Percentiles rank a stretch among this genome's conserved stretches.
Conservation (phyloP, 2,888 invertebrate species). For the Drepanosiphum platanoidis region DNA sequence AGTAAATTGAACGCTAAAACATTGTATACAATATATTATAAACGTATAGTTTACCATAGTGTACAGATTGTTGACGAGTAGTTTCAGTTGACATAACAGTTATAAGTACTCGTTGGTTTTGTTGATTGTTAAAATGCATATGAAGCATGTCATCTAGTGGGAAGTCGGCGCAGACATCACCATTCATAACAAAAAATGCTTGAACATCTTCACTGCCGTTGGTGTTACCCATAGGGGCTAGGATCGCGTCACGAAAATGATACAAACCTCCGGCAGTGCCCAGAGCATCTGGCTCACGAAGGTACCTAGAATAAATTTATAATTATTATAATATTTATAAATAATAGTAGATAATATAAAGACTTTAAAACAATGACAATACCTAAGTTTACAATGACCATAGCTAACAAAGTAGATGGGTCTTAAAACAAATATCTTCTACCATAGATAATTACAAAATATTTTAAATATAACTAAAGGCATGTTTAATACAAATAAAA, state of each 20-base stretch:
- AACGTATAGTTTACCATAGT: no score
- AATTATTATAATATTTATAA: not conserved
- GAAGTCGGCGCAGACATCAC: slow-evolving; percentile 97
- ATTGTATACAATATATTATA: no score
- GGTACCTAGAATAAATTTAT: slow-evolving; percentile 74
- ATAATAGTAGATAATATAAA: no score
- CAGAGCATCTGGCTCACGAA: slow-evolving; percentile 93
- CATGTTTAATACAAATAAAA: no score
- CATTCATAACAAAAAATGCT: slow-evolving; percentile 94
- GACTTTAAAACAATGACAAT: no score
- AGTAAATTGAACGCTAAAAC: no score
- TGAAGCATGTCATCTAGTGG: slow-evolving; percentile 84
- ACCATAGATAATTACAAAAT: no score
- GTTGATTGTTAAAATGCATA: slow-evolving; percentile 76
- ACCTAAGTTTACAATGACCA: no score
- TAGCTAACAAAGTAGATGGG: no score
- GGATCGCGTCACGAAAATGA: slow-evolving; percentile 95
- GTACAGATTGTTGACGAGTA: slow-evolving; percentile 86
- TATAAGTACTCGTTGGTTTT: slow-evolving; percentile 62
- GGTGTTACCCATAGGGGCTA: slow-evolving; percentile 70
- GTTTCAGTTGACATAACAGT: slow-evolving; percentile 93
- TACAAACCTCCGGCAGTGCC: slow-evolving; percentile 98
- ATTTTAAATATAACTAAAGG: no score
- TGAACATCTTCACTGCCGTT: slow-evolving; percentile 69
- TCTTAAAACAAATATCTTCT: no score